Conservation (phyloP, 30 jellyfish, hydroid and myxozoan genomes). For the Nemopilema nomurai region DNA sequence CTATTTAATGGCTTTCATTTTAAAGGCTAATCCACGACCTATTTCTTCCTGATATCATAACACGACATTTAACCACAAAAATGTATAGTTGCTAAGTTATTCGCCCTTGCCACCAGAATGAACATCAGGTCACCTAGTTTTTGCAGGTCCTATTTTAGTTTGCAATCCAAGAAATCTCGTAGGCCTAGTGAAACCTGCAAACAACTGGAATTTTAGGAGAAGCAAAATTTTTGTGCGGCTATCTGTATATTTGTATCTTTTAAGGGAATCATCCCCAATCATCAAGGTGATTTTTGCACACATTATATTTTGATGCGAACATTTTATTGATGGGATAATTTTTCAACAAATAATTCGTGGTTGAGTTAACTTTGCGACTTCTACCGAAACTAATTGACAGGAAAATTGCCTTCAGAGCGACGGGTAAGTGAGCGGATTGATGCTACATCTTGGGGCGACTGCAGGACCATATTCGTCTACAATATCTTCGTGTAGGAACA, state of each 20-base stretch:
- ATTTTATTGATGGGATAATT: no score
- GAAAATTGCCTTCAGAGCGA: no score
- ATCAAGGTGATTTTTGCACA: not conserved
- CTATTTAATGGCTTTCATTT: not conserved
- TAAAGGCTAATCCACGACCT: slow-evolving; percentile 24
- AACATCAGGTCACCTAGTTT: slow-evolving; percentile 50
- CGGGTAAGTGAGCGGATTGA: no score
- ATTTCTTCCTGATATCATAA: slow-evolving; percentile 39
- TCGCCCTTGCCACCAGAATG: slow-evolving; percentile 74
- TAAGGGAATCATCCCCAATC: slow-evolving; percentile 46
- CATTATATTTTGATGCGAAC: no score
- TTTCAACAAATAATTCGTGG: not conserved
- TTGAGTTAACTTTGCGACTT: not conserved
- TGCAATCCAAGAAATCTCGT: slow-evolving; percentile 24
- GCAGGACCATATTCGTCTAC: not conserved
- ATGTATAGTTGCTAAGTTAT: slow-evolving; percentile 13
- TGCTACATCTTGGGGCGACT: no score
- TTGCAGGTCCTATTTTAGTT: slow-evolving; percentile 57
- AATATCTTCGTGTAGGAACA: no score
- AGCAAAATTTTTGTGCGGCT: slow-evolving; percentile 3
- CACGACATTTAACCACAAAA: slow-evolving; percentile 38
- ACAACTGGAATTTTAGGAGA: not conserved
- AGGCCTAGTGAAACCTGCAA: slow-evolving; percentile 20
- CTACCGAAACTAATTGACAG: no score
- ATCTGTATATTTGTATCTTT: not conserved